Conservation (phyloP, 2,797 vertebrate genomes). For the Melanotaenia nigrans region DNA sequence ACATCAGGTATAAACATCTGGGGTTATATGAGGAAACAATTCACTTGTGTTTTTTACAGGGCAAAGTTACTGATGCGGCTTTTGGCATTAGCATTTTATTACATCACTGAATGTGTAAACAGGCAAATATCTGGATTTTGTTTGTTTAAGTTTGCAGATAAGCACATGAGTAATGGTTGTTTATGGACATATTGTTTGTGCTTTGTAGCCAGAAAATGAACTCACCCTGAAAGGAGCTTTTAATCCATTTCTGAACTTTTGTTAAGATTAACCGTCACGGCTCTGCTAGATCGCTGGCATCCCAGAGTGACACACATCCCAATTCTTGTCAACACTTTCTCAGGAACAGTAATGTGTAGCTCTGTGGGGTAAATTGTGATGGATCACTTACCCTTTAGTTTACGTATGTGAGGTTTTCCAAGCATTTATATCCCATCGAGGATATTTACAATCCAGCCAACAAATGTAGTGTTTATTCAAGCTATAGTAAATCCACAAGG, state of each 20-base stretch:
- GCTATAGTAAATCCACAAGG: not conserved
- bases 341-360: too few relatives aligned
- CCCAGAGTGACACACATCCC: too few relatives aligned
- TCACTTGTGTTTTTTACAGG: not conserved
- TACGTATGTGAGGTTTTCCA: too few relatives aligned
- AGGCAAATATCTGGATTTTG: too few relatives aligned
- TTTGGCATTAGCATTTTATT: not conserved
- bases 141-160: not conserved
- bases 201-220: not conserved
- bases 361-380: not conserved
- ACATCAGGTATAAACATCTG: conserved; percentile 79
- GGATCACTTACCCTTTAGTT: not conserved
- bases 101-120: not conserved
- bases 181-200: not conserved
- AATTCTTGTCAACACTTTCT: too few relatives aligned
- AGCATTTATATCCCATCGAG: too few relatives aligned
- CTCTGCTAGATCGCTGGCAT: too few relatives aligned
- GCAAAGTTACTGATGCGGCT: not conserved
- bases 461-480: not conserved
- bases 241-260: too few relatives aligned
- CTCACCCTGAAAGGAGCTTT: not conserved
- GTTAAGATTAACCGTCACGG: too few relatives aligned
- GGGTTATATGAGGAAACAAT: not conserved
- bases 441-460: not conserved
- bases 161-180: not conserved